These are phyloP conservation scores for Phragmatobia fuliginosa DNA, from an alignment of 2,888 invertebrate species.

Conservation along the genomic window DNA sequence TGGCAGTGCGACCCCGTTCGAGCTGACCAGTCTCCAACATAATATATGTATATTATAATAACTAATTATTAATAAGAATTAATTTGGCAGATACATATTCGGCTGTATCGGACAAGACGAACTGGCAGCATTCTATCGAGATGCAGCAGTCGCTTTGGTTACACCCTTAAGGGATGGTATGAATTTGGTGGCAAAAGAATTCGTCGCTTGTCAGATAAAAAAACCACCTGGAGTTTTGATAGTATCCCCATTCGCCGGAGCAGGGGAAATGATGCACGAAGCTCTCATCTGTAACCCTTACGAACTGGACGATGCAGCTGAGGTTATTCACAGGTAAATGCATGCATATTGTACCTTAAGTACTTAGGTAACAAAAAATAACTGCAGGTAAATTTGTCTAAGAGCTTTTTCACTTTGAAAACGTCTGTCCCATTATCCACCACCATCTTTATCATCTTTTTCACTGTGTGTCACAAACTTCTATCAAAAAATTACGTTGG, in stretches of 20 bases:
- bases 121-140: constrained; percentile 94
- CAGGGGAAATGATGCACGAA: constrained; percentile 97
- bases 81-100: constrained; percentile 89
- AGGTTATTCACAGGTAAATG: constrained; percentile 92
- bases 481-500: too few relatives aligned
- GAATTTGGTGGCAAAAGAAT: constrained; percentile 97
- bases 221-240: constrained; percentile 94
- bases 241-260: constrained; percentile 96
- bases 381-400: not conserved
- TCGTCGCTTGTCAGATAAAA: constrained; percentile 96
- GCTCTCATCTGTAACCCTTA: constrained; percentile 96
- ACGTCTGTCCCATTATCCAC: too few relatives aligned
- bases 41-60: too few relatives aligned
- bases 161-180: constrained; percentile 96
- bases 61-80: too few relatives aligned
- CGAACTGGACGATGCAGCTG: constrained; percentile 94
- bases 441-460: not conserved
- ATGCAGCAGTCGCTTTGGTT: constrained; percentile 94
- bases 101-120: constrained; percentile 95
- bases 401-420: too few relatives aligned
- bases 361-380: not conserved
- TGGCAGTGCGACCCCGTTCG: too few relatives aligned
- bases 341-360: not conserved
- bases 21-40: too few relatives aligned
- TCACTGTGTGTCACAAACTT: not conserved